These are phyloP conservation scores for Trachelus tabidus DNA, from an alignment of 2,888 invertebrate genomes.

Conservation along the genomic window DNA sequence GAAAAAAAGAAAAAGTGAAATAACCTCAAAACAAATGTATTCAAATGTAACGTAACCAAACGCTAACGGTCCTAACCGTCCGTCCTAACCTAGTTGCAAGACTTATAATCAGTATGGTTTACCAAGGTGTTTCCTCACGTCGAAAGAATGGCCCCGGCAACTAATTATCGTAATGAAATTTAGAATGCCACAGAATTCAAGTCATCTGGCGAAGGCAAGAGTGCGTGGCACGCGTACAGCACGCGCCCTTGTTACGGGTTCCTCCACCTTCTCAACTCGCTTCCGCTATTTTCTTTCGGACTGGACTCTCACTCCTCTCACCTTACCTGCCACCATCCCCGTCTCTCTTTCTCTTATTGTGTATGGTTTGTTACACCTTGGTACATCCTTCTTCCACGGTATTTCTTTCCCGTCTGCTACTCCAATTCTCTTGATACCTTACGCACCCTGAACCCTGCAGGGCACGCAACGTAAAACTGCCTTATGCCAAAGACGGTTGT, in stretches of 20 bases:
- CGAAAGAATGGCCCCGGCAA: neutral
- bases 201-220: conserved; percentile 44
- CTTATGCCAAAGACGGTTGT: conserved; percentile 52
- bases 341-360: neutral
- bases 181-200: conserved; percentile 23
- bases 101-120: neutral
- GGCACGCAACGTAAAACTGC: conserved; percentile 25
- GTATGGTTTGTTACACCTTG: neutral
- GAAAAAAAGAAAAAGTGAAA: neutral
- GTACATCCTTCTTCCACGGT: neutral
- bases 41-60: neutral
- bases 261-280: neutral
- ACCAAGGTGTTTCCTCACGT: neutral
- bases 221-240: conserved; percentile 47
- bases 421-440: conserved; percentile 7
- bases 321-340: neutral
- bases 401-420: conserved; percentile 20
- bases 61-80: neutral
- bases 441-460: conserved; percentile 31
- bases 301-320: neutral
- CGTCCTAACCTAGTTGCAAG: neutral
- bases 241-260: conserved; percentile 40
- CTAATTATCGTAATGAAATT: conserved; percentile 53
- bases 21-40: neutral
- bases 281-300: neutral